Evolutionary conservation across 2,113 vertebrate species (phyloP), one percentile per base, ranked within the genome.

Genomic region (Megaceryle maxima): DNA sequence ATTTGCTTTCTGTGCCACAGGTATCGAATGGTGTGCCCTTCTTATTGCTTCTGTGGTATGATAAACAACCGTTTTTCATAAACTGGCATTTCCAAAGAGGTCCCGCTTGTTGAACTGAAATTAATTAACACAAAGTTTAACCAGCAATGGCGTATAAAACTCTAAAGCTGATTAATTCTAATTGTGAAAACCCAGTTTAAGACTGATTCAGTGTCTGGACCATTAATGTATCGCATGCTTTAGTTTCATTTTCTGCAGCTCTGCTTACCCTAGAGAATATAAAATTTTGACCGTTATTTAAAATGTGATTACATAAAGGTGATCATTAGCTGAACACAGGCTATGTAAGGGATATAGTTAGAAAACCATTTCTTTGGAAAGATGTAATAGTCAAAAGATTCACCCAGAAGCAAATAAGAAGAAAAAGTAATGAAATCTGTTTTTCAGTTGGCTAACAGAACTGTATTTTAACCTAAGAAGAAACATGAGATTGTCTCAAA

Each of bases 81-180:
- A 81, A 87, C 44, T 82, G 88, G 16, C 33, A 28, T 91, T 95
- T 96, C 67, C 53, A 48, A 31, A 85, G 92, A 83, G 63, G 64
- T 79, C 72, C 43, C 0, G 28, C 56, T 57, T 93, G 44, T 66
- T 94, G 59, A 92, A 68, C 53, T 66, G 26, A 76, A 93, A 80
- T 67, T 44, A 88, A 82, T 94, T 88, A 92, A 90, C 68, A 70
- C 19, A 16, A 72, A 85, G 21, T 78, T 78, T 87, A 92, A 94
- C 44, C 33, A 91, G 63, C 69, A 57, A 76, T 9, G 18, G 63
- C 81, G 56, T 67, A 78, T 29, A 64, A 80, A 80, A 48, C 18
- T 75, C 72, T 51, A 72, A 75, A 92, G 51, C 16, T 83, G 88
- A 84, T 94, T 92, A 85, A 87, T 95, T 92, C 48, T 81, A 56